Evolutionary conservation across 2,888 invertebrate genomes (phyloP).

Genomic region (Iphiclides podalirius): DNA sequence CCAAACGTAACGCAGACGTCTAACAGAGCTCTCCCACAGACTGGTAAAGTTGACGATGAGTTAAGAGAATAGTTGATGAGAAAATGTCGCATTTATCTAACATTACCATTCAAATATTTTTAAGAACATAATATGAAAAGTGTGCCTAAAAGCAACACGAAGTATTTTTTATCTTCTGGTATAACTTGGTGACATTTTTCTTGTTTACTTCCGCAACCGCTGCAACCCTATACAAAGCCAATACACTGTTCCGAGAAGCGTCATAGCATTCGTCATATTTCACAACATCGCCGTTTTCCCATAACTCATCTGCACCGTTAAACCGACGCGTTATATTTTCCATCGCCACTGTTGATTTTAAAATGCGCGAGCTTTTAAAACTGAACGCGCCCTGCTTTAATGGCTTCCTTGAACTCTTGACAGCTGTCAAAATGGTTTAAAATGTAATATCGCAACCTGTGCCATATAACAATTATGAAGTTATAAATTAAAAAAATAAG

Average conservation of each 20-base stretch:
- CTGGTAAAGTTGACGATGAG: too few species aligned
- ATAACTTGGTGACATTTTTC: too few species aligned
- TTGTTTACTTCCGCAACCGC: background rate
- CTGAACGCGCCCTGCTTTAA: conserved; percentile 1
- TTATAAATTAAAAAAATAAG: background rate
- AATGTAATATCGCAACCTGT: background rate
- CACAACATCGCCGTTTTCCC: conserved; percentile 14
- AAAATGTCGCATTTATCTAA: too few species aligned
- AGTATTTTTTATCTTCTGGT: background rate
- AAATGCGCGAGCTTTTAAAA: conserved; percentile 5
- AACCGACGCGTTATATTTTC: conserved; percentile 13
- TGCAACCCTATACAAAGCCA: background rate
- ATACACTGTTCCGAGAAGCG: conserved; percentile 11
- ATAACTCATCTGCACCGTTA: conserved; percentile 8
- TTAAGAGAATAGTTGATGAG: too few species aligned
- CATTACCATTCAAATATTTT: too few species aligned
- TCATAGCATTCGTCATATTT: conserved; percentile 13
- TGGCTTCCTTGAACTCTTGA: conserved; percentile 18
- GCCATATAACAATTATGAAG: background rate
- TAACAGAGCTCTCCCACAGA: too few species aligned
- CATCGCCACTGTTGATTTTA: conserved; percentile 1
- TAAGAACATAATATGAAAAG: too few species aligned
- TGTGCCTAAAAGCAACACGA: too few species aligned
- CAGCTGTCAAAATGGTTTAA: conserved; percentile 11
- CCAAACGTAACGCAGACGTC: too few species aligned